A percentile compares a stretch with the other conserved stretches of the same genome.
These are phyloP conservation scores for Musca vetustissima DNA, from an alignment of 1,140 invertebrate genomes.

Conservation along the genomic window DNA sequence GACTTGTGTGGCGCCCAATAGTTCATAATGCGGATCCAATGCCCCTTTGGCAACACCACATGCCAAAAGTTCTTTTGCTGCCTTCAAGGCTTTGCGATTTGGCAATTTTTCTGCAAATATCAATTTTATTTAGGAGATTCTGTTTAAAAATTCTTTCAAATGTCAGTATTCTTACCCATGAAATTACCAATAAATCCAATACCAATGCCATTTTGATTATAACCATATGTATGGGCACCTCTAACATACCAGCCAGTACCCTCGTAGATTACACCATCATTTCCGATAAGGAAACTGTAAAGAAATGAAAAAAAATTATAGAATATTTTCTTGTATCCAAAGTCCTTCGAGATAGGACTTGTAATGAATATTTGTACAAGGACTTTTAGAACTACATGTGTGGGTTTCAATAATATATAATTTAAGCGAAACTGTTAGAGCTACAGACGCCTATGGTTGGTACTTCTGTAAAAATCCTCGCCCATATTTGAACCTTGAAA, in stretches of 20 bases:
- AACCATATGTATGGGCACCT: constrained; percentile 70
- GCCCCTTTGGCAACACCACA: constrained; percentile 65
- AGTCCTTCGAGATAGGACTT: too few species aligned
- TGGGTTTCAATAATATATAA: too few species aligned
- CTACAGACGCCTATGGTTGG: too few species aligned
- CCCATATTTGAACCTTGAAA: too few species aligned
- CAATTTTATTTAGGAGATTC: neutral
- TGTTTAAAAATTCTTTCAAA: neutral
- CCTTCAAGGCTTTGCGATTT: constrained; percentile 59
- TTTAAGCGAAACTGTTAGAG: too few species aligned
- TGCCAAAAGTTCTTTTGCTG: constrained; percentile 61
- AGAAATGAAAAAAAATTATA: neutral
- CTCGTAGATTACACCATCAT: constrained; percentile 76
- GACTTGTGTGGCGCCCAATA: constrained; percentile 67
- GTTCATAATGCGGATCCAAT: constrained; percentile 61
- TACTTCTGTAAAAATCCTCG: too few species aligned
- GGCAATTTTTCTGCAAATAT: constrained; percentile 61
- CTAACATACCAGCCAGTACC: constrained; percentile 72
- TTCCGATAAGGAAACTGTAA: constrained; percentile 73
- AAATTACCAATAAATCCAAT: constrained; percentile 74
- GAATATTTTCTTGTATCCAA: too few species aligned
- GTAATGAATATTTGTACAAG: too few species aligned
- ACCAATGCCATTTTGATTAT: constrained; percentile 66
- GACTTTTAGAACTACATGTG: too few species aligned
- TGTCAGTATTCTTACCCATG: constrained; percentile 53